Conservation (phyloP, 1,140 invertebrate genomes). For the Drosophila tani region DNA sequence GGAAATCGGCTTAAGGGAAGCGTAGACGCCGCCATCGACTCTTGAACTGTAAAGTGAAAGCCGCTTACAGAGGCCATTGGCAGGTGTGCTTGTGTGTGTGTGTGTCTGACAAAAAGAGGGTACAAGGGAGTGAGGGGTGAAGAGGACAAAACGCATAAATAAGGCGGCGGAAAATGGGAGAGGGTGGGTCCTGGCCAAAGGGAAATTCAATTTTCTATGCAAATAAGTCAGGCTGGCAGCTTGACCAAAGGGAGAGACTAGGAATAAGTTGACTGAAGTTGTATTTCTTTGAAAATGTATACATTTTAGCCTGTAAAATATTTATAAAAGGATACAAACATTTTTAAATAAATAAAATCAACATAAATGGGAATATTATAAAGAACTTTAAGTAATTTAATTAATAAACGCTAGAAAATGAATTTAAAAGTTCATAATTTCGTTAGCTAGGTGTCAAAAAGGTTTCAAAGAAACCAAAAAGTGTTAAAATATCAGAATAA, state of each 20-base stretch:
- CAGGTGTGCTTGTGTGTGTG: neutral
- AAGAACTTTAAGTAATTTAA: neutral
- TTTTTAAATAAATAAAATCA: neutral
- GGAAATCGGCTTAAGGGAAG: conserved; percentile 67
- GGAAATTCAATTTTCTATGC: conserved; percentile 72
- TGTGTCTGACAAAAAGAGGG: neutral
- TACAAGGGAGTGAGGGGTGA: no score
- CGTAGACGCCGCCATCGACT: conserved; percentile 30
- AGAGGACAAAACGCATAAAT: conserved; percentile 8
- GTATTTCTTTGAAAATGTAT: neutral
- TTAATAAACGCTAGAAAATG: neutral
- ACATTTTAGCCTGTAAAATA: neutral
- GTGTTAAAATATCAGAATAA: no score
- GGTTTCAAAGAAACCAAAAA: neutral
- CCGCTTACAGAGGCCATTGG: conserved; percentile 61
- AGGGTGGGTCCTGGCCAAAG: conserved; percentile 23
- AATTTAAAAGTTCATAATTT: neutral
- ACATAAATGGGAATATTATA: no score
- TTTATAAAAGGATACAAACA: no score
- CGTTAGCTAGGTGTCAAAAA: neutral
- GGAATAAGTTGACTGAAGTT: neutral
- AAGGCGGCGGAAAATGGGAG: conserved; percentile 32
- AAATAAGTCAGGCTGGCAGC: conserved; percentile 31
- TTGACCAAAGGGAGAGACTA: conserved; percentile 9
- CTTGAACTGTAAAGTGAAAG: conserved; percentile 71